Percentiles rank a stretch among this genome's conserved stretches.
These are phyloP conservation scores for Eristalis intricaria DNA, from an alignment of 2,888 invertebrate species.

Conservation along the genomic window DNA sequence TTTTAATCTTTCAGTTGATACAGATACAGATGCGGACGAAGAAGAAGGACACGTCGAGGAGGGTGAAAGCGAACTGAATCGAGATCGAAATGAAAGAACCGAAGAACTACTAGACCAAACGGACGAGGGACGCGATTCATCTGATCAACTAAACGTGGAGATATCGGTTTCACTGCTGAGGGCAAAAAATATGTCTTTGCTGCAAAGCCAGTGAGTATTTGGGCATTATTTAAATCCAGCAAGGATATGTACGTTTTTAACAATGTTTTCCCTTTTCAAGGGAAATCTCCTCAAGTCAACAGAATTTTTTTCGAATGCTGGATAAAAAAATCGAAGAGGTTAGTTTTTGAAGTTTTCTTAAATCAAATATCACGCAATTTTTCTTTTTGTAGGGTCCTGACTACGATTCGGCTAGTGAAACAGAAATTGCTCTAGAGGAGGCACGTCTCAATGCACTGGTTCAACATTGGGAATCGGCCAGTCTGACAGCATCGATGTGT, in stretches of 20 bases:
- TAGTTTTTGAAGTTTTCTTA: conserved; percentile 77
- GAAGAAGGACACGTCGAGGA: conserved; percentile 81
- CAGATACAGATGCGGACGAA: conserved; percentile 81
- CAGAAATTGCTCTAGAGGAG: conserved; percentile 86
- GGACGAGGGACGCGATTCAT: conserved; percentile 78
- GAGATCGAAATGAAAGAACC: conserved; percentile 78
- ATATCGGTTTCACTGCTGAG: conserved; percentile 80
- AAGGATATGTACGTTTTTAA: conserved; percentile 45
- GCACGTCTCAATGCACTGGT: conserved; percentile 86
- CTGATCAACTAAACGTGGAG: conserved; percentile 80
- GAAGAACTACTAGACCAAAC: conserved; percentile 78
- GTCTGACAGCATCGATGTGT: conserved; percentile 83
- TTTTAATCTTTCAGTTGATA: conserved; percentile 77
- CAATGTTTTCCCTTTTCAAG: conserved; percentile 82
- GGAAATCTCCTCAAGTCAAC: conserved; percentile 93
- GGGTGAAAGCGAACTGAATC: conserved; percentile 78
- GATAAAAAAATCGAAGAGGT: conserved; percentile 96
- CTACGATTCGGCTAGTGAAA: conserved; percentile 90
- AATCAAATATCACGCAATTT: not conserved
- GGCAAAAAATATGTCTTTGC: conserved; percentile 82
- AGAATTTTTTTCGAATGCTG: conserved; percentile 96
- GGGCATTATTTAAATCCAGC: conserved; percentile 1
- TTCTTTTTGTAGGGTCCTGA: conserved; percentile 86
- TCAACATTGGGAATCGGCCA: conserved; percentile 90
- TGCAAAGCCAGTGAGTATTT: conserved; percentile 83